These are phyloP conservation scores for Amia ocellicauda DNA, from an alignment of 2,113 vertebrate species.

Conservation along the genomic window DNA sequence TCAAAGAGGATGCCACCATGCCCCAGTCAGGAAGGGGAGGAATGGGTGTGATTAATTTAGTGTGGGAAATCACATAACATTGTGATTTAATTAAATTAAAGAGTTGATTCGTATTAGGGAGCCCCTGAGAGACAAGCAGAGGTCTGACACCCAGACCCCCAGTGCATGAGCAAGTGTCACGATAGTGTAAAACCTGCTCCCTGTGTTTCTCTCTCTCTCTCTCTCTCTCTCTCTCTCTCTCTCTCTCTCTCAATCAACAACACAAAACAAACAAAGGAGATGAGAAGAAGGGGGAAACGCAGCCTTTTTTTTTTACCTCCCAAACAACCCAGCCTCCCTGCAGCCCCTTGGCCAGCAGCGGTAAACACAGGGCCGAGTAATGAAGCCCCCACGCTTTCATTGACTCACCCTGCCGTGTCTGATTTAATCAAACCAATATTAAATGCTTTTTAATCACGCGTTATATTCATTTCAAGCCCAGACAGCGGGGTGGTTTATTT, in stretches of 20 bases:
- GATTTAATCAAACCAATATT: constrained; percentile 7
- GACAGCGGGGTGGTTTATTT: constrained; percentile 8
- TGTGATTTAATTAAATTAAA: constrained; percentile 9
- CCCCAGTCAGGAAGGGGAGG: constrained; percentile 6
- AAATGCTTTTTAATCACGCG: constrained; percentile 6
- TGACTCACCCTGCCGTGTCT: neutral
- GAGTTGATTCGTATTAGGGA: neutral
- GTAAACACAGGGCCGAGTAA: neutral
- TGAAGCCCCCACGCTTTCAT: neutral
- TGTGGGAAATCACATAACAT: neutral
- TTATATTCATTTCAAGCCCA: neutral
- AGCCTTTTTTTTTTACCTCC: too few relatives aligned
- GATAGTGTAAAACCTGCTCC: neutral
- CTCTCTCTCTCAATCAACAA: neutral
- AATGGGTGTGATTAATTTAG: constrained; percentile 7
- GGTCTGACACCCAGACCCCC: too few relatives aligned
- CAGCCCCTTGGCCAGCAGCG: neutral
- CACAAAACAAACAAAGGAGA: neutral
- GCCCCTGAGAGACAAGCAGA: neutral
- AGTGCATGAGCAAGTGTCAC: too few relatives aligned
- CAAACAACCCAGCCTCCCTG: neutral
- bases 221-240: neutral
- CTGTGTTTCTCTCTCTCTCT: neutral
- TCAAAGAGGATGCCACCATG: too few relatives aligned
- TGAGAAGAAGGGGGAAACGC: neutral